Evolutionary conservation across 23 tunicate genomes (phyloP).

Genomic region (Trididemnum clinides): DNA sequence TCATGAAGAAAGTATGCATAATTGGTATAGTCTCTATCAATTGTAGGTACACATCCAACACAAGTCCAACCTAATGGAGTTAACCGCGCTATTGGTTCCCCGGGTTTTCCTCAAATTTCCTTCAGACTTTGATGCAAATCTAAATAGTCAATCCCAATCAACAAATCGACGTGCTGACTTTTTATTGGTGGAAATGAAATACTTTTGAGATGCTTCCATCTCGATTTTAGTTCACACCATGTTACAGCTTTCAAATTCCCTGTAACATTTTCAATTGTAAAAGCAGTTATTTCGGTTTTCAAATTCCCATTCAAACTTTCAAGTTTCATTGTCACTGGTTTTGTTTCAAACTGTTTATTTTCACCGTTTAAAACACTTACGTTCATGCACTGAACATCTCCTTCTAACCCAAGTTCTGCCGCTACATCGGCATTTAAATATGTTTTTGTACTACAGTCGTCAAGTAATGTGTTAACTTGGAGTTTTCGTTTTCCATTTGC

Average conservation of each 20-base stretch:
- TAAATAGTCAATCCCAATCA: neutral
- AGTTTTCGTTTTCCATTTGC: neutral
- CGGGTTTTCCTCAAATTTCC: constrained; percentile 2
- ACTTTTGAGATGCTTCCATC: neutral
- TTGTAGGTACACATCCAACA: neutral
- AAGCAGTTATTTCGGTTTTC: neutral
- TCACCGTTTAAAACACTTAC: neutral
- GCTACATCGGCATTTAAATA: neutral
- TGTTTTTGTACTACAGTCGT: neutral
- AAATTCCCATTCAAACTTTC: neutral
- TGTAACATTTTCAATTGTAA: neutral
- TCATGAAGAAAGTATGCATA: neutral
- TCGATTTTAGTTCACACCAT: neutral
- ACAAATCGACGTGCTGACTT: neutral
- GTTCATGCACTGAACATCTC: neutral
- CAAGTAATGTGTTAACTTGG: neutral
- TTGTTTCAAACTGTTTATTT: neutral
- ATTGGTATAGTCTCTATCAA: neutral
- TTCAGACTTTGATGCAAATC: neutral
- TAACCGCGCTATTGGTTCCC: neutral
- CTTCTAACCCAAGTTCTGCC: neutral
- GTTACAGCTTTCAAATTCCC: neutral
- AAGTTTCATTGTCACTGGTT: neutral
- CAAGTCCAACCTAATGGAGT: constrained; percentile 14
- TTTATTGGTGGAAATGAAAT: neutral